Percentiles rank a stretch among this genome's conserved stretches.
phyloP scores from a whole-genome alignment of 2,888 invertebrate genomes.

The Trissolcus japonicus region DNA sequence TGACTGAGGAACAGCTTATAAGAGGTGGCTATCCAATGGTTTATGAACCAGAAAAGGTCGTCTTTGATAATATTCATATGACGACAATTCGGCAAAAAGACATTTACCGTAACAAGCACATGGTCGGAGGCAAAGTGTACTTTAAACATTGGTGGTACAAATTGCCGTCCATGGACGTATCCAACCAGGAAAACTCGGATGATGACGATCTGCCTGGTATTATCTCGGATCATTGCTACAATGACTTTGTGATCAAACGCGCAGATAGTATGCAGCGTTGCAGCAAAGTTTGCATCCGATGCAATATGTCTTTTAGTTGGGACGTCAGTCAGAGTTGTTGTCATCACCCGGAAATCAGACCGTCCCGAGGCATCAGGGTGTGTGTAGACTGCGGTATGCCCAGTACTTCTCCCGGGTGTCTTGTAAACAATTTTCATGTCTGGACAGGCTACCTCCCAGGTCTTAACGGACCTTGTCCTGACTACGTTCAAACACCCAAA shows the following conservation, averaged over 20 bases:
- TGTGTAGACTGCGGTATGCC: constrained; percentile 74
- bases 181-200: constrained; percentile 62
- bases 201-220: constrained; percentile 72
- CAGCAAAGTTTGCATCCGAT: constrained; percentile 15
- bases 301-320: constrained; percentile 1
- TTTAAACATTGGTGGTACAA: constrained; percentile 33
- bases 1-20: constrained; percentile 37
- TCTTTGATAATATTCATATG: constrained; percentile 11
- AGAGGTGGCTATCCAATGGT: constrained; percentile 28
- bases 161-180: neutral
- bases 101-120: constrained; percentile 20
- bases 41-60: constrained; percentile 23
- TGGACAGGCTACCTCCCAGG: constrained; percentile 86
- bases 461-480: constrained; percentile 84
- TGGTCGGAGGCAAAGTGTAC: constrained; percentile 19
- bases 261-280: neutral
- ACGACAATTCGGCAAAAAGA: constrained; percentile 10
- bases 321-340: constrained; percentile 77
- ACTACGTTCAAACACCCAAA: constrained; percentile 80
- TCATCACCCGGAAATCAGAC: constrained; percentile 84
- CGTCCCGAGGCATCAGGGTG: constrained; percentile 67
- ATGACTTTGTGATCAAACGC: neutral
- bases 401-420: constrained; percentile 79
- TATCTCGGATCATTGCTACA: constrained; percentile 66
- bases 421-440: constrained; percentile 82